A percentile compares a stretch with the other conserved stretches of the same genome.
These are phyloP conservation scores for Vespertilio murinus DNA, from an alignment of 2,797 vertebrate species.

Conservation along the genomic window DNA sequence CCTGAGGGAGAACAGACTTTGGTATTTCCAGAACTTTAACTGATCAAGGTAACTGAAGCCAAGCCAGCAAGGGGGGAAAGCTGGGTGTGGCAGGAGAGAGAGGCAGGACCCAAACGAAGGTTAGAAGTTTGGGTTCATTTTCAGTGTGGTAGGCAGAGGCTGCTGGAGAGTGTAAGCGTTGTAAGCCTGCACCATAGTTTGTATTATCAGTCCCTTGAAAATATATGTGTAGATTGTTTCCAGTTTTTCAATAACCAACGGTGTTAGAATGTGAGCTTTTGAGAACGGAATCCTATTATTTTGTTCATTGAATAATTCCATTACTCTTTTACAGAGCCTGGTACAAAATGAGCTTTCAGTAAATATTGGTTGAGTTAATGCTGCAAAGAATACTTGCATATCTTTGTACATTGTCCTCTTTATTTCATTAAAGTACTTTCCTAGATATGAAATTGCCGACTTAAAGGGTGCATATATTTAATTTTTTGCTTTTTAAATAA, in stretches of 20 bases:
- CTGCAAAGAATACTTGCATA: neutral
- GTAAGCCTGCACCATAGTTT: neutral
- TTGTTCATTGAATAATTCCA: neutral
- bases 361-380: neutral
- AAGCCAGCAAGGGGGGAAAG: neutral
- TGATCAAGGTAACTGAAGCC: neutral
- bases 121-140: neutral
- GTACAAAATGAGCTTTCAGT: neutral
- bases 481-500: constrained; percentile 38
- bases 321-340: neutral
- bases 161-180: neutral
- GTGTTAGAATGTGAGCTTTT: neutral
- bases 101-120: neutral
- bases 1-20: neutral
- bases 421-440: constrained; percentile 34
- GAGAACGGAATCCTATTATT: neutral
- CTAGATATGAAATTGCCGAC: constrained; percentile 32
- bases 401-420: neutral
- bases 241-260: neutral
- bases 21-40: neutral
- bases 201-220: neutral
- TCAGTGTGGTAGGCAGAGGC: neutral
- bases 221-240: neutral
- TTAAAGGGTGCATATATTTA: neutral
- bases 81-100: neutral